Evolutionary conservation across 2,113 vertebrate genomes (phyloP).

Genomic region (Coryphaenoides rupestris): DNA sequence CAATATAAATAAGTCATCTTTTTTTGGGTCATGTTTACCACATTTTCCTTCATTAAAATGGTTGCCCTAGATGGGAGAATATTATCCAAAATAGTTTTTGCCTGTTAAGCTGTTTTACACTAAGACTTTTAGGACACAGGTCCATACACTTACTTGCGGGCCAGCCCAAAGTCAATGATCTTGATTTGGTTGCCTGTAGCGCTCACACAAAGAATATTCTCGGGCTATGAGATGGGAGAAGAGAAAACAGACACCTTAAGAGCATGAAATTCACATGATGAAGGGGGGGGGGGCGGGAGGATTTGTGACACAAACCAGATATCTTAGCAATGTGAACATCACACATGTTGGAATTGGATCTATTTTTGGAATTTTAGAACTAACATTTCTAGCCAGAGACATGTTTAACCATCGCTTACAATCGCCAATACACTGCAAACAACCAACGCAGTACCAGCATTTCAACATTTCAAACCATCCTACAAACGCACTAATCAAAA

Average conservation of each 20-base stretch:
- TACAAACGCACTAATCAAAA: too few species aligned
- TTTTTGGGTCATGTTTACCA: neutral
- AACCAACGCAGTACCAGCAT: too few species aligned
- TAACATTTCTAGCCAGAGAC: neutral
- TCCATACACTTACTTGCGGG: slow-evolving; percentile 78
- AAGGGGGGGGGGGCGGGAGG: too few species aligned
- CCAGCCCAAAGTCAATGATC: slow-evolving; percentile 89
- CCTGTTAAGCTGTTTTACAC: too few species aligned
- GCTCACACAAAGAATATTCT: slow-evolving; percentile 86
- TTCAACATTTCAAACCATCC: too few species aligned
- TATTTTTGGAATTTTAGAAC: neutral
- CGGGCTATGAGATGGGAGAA: slow-evolving; percentile 73
- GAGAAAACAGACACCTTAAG: neutral
- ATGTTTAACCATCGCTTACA: too few species aligned
- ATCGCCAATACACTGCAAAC: too few species aligned
- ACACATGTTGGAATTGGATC: neutral
- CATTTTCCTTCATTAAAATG: neutral
- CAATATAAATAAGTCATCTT: too few species aligned
- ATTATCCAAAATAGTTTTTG: too few species aligned
- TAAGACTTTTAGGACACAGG: neutral
- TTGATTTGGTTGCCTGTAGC: slow-evolving; percentile 86
- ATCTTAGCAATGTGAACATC: neutral
- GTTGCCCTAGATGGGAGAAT: too few species aligned
- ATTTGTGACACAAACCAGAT: too few species aligned
- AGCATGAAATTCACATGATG: too few species aligned